A percentile compares a stretch with the other conserved stretches of the same genome.
phyloP scores from a whole-genome alignment of 1,140 invertebrate species.

The Telenomus remus region DNA sequence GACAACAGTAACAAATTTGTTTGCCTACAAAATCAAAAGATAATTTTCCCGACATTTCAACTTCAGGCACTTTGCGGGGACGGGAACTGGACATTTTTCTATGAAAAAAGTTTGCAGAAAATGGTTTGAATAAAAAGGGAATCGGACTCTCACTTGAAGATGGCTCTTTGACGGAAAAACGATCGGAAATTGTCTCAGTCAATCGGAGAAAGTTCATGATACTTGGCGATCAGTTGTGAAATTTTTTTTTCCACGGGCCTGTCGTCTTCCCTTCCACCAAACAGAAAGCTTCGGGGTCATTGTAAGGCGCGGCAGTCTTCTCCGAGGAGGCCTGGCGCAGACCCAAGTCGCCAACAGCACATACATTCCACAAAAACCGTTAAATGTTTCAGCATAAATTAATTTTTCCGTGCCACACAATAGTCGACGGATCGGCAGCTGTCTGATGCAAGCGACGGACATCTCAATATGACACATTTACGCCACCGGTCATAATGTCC shows the following conservation, averaged over 20 bases:
- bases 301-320: slow-evolving; percentile 69
- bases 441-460: slow-evolving; percentile 31
- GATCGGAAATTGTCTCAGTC: slow-evolving; percentile 41
- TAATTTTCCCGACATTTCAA: too few species aligned
- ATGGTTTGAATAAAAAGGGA: slow-evolving; percentile 42
- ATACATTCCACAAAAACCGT: slow-evolving; percentile 74
- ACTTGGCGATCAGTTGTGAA: slow-evolving; percentile 36
- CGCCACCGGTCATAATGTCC: slow-evolving; percentile 18
- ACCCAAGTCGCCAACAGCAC: slow-evolving; percentile 66
- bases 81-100: too few species aligned
- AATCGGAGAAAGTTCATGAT: slow-evolving; percentile 68
- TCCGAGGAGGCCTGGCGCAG: slow-evolving; percentile 68
- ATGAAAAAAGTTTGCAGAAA: slow-evolving; percentile 32
- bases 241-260: slow-evolving; percentile 51
- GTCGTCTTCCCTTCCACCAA: slow-evolving; percentile 57
- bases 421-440: slow-evolving; percentile 48
- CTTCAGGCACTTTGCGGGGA: too few species aligned
- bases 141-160: slow-evolving; percentile 46
- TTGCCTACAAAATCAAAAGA: too few species aligned
- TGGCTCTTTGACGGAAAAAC: slow-evolving; percentile 38
- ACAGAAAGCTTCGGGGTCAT: slow-evolving; percentile 70
- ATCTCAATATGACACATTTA: slow-evolving; percentile 38
- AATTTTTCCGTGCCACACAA: slow-evolving; percentile 62
- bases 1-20: too few species aligned
- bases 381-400: slow-evolving; percentile 71